Conservation (phyloP, 2,797 vertebrate genomes). For the Pseudotriccus pelzelni region DNA sequence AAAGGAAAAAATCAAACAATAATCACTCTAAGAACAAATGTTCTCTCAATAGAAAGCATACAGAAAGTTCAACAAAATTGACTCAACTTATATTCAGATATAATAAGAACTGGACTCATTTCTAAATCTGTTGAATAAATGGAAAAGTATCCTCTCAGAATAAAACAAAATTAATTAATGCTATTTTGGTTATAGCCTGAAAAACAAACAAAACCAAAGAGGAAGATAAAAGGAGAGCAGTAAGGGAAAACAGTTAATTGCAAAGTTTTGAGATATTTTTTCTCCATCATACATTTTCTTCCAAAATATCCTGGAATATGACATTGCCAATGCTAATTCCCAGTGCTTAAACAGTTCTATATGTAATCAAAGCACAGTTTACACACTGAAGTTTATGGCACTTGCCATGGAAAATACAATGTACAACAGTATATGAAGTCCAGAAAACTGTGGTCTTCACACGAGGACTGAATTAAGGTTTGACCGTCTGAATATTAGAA, state of each 20-base stretch:
- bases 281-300: not conserved
- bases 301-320: conserved; percentile 3
- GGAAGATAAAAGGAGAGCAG: conserved; percentile 10
- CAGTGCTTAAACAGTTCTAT: not conserved
- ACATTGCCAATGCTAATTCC: conserved; percentile 10
- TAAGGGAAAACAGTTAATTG: conserved; percentile 2
- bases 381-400: not conserved
- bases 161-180: conserved; percentile 39
- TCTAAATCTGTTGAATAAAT: conserved; percentile 33
- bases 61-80: conserved; percentile 44
- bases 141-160: conserved; percentile 14
- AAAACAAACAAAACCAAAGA: conserved; percentile 22
- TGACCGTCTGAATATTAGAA: not conserved
- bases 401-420: not conserved
- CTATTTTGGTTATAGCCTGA: conserved; percentile 18
- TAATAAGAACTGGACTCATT: not conserved
- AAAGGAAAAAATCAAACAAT: conserved; percentile 11
- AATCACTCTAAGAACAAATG: not conserved
- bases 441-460: not conserved
- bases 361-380: not conserved
- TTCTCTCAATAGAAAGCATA: not conserved
- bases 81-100: not conserved
- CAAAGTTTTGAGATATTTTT: conserved; percentile 7
- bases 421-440: not conserved
- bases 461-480: not conserved